phyloP scores from a whole-genome alignment of 2,113 vertebrate species.

The Hippopotamus amphibius region DNA sequence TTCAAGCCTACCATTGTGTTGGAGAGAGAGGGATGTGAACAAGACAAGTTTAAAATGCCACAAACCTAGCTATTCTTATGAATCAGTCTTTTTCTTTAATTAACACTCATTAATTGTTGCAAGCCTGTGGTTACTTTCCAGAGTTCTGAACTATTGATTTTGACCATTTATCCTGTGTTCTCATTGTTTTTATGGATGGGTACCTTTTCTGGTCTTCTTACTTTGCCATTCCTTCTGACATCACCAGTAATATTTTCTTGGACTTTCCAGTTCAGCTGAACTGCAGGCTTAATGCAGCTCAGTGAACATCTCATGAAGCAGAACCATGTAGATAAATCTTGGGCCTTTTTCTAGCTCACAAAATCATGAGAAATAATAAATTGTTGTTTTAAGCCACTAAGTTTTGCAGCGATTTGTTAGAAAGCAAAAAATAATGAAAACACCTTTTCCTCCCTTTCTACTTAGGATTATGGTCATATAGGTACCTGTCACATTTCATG shows the following conservation, averaged over 20 bases:
- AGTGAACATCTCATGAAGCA: neutral
- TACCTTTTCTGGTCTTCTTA: slow-evolving; percentile 3
- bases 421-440: slow-evolving; percentile 34
- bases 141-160: neutral
- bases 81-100: neutral
- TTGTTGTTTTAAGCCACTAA: neutral
- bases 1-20: neutral
- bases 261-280: neutral
- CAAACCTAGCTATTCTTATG: neutral
- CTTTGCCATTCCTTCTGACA: neutral
- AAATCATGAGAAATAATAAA: neutral
- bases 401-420: neutral
- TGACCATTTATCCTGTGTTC: neutral
- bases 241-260: neutral
- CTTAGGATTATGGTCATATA: neutral
- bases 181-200: neutral
- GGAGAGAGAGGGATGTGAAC: neutral
- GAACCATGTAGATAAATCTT: neutral
- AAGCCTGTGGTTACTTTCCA: neutral
- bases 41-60: neutral
- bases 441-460: neutral
- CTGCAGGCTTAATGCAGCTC: neutral
- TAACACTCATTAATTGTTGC: neutral
- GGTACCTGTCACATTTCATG: neutral
- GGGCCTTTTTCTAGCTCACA: neutral